Evolutionary conservation across 2,888 invertebrate genomes (phyloP).

Genomic region (Aelia acuminata): DNA sequence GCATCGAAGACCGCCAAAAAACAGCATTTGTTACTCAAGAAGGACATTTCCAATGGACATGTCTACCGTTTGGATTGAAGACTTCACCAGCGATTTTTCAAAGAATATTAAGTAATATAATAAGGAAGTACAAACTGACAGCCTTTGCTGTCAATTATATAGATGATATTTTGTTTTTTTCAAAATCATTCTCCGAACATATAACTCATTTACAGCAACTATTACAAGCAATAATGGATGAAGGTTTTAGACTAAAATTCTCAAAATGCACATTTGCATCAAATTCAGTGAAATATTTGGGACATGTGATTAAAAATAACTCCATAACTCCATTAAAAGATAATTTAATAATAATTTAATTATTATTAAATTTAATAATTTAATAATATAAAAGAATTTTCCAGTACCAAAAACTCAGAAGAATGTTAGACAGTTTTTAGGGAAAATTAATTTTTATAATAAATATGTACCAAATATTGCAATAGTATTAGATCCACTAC

Average conservation of each 20-base stretch:
- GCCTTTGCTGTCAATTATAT: constrained; percentile 56
- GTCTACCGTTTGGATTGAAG: no score
- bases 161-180: constrained; percentile 63
- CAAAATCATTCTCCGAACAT: constrained; percentile 57
- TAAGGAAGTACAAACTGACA: constrained; percentile 52
- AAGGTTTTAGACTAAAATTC: constrained; percentile 62
- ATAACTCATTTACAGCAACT: constrained; percentile 57
- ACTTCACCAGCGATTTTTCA: constrained; percentile 19
- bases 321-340: constrained; percentile 56
- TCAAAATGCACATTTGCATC: constrained; percentile 60
- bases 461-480: constrained; percentile 57
- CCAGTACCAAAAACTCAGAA: constrained; percentile 55
- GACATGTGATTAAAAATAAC: constrained; percentile 59
- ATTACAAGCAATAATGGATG: no score
- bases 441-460: constrained; percentile 47
- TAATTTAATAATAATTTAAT: constrained; percentile 55
- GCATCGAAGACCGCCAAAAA: neutral
- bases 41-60: no score
- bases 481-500: neutral
- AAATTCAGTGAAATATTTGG: constrained; percentile 60
- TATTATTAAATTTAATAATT: no score
- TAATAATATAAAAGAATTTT: no score
- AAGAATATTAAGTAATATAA: constrained; percentile 50
- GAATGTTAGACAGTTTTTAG: constrained; percentile 53
- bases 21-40: no score